Base-by-base conservation (phyloP, 1,140 invertebrate species). In the Antheraea mylitta region DNA sequence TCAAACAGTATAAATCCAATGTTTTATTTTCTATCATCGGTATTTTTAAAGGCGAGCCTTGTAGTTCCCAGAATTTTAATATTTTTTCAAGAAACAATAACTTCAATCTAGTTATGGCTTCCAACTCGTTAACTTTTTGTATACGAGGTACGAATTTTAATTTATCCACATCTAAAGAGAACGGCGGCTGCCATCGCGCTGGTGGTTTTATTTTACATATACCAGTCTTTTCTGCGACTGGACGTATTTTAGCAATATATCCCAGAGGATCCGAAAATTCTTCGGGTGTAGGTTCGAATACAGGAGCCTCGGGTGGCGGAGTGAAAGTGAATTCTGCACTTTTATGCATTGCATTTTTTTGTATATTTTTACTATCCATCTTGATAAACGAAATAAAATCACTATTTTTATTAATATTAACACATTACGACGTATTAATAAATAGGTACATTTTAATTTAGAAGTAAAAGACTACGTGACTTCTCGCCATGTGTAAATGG, bases 71-170 rank as follows among this genome's bases (percentile, higher is more conserved):
- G 93, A 99, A 99, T 90, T 99, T 99, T 36, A 97, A 96, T 82
- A 99, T 97, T 92, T 98, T 96, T 93, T 99, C 98, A 64, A 99
- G 94, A 93, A 99, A 99, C 93, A 99, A 99, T 11, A 99, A 92
- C 89, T 99, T 99, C 58, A 99, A 96, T 74, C 99, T 94, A 65
- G 98, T 99, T 83, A 97, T 97, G 19, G 98, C 98, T 92, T 99
- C 99, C 62, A 99, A 93, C 93, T 99, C 99, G 93, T 99, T 99
- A 19, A 99, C 93, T 85, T 98, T 95, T 93, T 99, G 99, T 83
- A 99, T 97, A 78, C 99, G 95, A 71, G 99, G 98, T 71, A 96
- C 97, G 93, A 99, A 99, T 92, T 96, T 97, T 90, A 99, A 97
- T 90, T 97, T 98, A 88, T 99, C 98, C 37, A 99, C 97, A 94